Evolutionary conservation across 2,888 invertebrate genomes (phyloP).

Genomic region (Ochropacha duplaris): DNA sequence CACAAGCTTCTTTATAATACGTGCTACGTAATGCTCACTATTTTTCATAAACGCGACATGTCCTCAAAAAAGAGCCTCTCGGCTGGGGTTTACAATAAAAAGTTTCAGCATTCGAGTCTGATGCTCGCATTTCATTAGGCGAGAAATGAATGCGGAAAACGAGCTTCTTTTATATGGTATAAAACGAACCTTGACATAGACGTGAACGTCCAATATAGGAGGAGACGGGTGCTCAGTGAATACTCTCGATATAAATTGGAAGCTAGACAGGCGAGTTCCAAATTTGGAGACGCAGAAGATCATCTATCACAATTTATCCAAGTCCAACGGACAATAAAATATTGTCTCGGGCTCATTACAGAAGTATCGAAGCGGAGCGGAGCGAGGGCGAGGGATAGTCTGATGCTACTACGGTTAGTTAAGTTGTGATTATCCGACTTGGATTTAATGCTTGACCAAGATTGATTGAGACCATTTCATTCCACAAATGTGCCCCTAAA

Average conservation of each 20-base stretch:
- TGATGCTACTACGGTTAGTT: constrained; percentile 53
- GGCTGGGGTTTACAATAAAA: constrained; percentile 61
- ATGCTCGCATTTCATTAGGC: constrained; percentile 70
- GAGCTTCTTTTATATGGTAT: constrained; percentile 51
- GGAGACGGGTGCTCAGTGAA: constrained; percentile 39
- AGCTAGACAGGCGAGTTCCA: constrained; percentile 56
- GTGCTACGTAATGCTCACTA: constrained; percentile 44
- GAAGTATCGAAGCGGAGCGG: constrained; percentile 46
- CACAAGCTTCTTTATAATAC: constrained; percentile 37
- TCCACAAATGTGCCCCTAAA: not conserved
- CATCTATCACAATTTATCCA: constrained; percentile 77
- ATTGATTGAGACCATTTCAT: constrained; percentile 19
- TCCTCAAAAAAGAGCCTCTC: constrained; percentile 55
- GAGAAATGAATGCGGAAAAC: constrained; percentile 67
- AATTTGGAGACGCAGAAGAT: constrained; percentile 60
- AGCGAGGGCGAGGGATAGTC: constrained; percentile 24
- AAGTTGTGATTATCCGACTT: constrained; percentile 48
- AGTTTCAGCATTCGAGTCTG: constrained; percentile 55
- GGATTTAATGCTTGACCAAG: constrained; percentile 35
- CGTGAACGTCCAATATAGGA: constrained; percentile 46
- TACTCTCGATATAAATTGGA: constrained; percentile 55
- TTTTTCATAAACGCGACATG: constrained; percentile 66
- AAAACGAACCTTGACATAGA: constrained; percentile 38
- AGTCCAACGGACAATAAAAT: constrained; percentile 72
- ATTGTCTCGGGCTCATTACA: constrained; percentile 69